These are phyloP conservation scores for Odontomachus brunneus DNA, from an alignment of 1,140 invertebrate species.

Conservation along the genomic window DNA sequence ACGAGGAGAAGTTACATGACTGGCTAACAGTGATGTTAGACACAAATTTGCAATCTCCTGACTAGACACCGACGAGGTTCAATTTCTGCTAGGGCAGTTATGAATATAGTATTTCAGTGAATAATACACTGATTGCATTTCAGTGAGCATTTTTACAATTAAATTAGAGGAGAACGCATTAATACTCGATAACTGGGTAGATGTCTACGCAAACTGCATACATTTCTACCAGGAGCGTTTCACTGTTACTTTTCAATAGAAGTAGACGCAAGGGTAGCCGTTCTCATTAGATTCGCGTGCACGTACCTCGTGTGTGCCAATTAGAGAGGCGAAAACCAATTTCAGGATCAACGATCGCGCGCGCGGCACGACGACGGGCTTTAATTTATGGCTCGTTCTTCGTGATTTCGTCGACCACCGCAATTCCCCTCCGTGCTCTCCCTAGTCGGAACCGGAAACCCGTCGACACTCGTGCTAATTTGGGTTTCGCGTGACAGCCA, in stretches of 20 bases:
- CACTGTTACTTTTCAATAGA: conserved; percentile 26
- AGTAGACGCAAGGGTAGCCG: conserved; percentile 53
- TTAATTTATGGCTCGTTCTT: conserved; percentile 78
- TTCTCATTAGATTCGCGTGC: conserved; percentile 74
- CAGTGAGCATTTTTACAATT: too few relatives aligned
- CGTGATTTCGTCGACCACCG: conserved; percentile 72
- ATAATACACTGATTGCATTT: too few relatives aligned
- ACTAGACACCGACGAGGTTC: too few relatives aligned
- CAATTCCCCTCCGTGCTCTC: conserved; percentile 60
- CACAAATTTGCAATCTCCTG: too few relatives aligned
- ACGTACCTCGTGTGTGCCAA: conserved; percentile 67
- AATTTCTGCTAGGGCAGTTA: too few relatives aligned
- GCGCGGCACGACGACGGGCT: conserved; percentile 67
- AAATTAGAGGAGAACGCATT: too few relatives aligned
- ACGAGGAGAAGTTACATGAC: too few relatives aligned
- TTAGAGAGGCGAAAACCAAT: conserved; percentile 76
- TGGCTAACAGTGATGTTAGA: too few relatives aligned
- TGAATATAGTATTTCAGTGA: too few relatives aligned
- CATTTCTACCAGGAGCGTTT: too few relatives aligned
- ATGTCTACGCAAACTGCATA: too few relatives aligned
- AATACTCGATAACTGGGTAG: too few relatives aligned
- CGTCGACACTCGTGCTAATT: conserved; percentile 74
- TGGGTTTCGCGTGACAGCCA: conserved; percentile 75
- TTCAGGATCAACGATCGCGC: conserved; percentile 74
- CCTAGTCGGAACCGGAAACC: conserved; percentile 73